Conservation (phyloP, 2,113 vertebrate genomes). For the Catharus fuscescens region DNA sequence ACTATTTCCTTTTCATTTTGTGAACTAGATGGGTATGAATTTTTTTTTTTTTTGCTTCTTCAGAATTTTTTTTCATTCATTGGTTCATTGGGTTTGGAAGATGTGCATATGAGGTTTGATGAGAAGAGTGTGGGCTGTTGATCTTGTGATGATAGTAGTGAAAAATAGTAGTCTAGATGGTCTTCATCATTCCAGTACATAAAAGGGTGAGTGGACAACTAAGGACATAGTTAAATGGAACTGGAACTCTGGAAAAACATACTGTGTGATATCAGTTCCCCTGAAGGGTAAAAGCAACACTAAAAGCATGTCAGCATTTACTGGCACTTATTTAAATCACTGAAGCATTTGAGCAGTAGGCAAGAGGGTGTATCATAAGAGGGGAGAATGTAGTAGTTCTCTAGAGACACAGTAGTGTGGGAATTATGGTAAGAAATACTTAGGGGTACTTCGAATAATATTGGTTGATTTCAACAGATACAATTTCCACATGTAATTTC, state of each 20-base stretch:
- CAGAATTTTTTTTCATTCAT: not conserved
- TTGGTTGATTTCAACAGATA: not conserved
- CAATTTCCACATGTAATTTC: not conserved
- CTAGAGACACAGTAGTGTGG: not conserved
- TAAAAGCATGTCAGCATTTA: not conserved
- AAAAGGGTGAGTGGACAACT: not conserved
- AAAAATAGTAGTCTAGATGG: not conserved
- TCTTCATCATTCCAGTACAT: not conserved
- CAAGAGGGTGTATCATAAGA: not conserved
- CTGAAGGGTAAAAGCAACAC: not conserved
- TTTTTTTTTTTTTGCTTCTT: not conserved
- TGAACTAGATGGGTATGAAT: not conserved
- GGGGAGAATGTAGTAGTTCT: not conserved
- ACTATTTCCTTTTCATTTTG: not conserved
- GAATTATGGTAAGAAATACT: not conserved
- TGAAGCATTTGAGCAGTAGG: not conserved
- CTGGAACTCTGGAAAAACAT: not conserved
- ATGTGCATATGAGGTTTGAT: not conserved
- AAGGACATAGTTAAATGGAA: not conserved
- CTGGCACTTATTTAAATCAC: not conserved
- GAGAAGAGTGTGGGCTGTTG: not conserved
- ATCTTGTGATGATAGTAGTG: not conserved
- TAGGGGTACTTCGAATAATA: not conserved
- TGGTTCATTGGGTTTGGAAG: not conserved
- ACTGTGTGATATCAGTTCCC: not conserved